A percentile compares a stretch with the other conserved stretches of the same genome.
Evolutionary conservation across 2,888 invertebrate species (phyloP).

Genomic region (Cephus runcator): DNA sequence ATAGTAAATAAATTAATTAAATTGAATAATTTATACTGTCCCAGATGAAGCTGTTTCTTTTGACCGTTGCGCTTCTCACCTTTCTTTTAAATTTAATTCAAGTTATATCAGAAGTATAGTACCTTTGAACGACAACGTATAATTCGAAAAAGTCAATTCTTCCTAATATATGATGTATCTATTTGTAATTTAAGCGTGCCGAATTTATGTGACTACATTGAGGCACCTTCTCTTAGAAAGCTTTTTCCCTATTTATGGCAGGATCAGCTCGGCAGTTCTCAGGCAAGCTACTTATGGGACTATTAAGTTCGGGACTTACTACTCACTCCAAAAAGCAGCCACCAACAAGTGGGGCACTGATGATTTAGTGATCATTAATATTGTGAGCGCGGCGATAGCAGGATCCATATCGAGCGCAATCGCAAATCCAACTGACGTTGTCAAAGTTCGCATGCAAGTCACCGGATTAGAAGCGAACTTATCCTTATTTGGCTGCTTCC

Average conservation of each 20-base stretch:
- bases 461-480: constrained; percentile 62
- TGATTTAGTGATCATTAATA: constrained; percentile 69
- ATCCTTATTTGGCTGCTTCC: constrained; percentile 79
- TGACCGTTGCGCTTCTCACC: background rate
- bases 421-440: constrained; percentile 95
- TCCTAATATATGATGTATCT: no score
- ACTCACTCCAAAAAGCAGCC: constrained; percentile 80
- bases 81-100: background rate
- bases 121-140: background rate
- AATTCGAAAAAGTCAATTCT: background rate
- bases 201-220: background rate
- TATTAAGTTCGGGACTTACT: constrained; percentile 96
- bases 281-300: constrained; percentile 96
- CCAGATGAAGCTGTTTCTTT: background rate
- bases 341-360: constrained; percentile 57
- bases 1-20: background rate
- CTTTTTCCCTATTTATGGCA: constrained; percentile 56
- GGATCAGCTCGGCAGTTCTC: constrained; percentile 91
- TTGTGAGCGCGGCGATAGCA: constrained; percentile 84
- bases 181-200: background rate
- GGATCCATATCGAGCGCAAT: constrained; percentile 95
- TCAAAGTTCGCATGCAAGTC: constrained; percentile 96
- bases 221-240: background rate
- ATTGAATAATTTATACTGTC: background rate
- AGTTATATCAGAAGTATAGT: background rate